Evolutionary conservation across 23 tunicate species (phyloP), one percentile per base, ranked within the genome.

Genomic region (Halocynthia roretzi): DNA sequence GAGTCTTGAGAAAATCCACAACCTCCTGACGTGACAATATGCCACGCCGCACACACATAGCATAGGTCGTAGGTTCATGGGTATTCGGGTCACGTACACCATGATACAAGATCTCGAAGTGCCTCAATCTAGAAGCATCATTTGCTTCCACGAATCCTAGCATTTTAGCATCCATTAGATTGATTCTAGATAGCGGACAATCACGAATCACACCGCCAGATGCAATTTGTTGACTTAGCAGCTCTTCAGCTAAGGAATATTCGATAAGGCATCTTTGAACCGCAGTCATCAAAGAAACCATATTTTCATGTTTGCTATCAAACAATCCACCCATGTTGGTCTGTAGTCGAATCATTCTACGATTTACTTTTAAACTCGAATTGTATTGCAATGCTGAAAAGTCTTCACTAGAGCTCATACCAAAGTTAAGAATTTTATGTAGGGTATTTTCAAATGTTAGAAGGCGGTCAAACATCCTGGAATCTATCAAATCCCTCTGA

Each of bases 41-140:
- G 22, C 78, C 78, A 10, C 64, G 62, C 11, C 78, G 66, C 9
- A 74, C 78, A 17, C 78, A 74, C 78, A 74, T 74, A 14, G 78
- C 78, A 44, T 74, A 74, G 0, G 78, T 74, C 21, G 78, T 74
- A 0, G 49, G 49, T 74, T 74, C 78, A 22, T 53, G 0, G 8
- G 78, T 53, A 15, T 19, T 18, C 56, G 78, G 78, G 78, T 74
- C 78, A 8, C 54, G n/a, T 8, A 74, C 56, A 17, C 78, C 78
- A 12, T 74, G 78, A 6, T 74, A 74, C 22, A 74, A 54, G 8
- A 52, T 20, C 65, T 74, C 78, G 10, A 74, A 54, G 10, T 54
- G 78, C 15, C 56, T 52, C 8, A 49, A 53, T 10, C 9, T 52
- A 10, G 54, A 52, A 12, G 78, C 62, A 10, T 49, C 10, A 53